These are phyloP conservation scores for Diarsia brunnea DNA, from an alignment of 2,888 invertebrate species.

Conservation along the genomic window DNA sequence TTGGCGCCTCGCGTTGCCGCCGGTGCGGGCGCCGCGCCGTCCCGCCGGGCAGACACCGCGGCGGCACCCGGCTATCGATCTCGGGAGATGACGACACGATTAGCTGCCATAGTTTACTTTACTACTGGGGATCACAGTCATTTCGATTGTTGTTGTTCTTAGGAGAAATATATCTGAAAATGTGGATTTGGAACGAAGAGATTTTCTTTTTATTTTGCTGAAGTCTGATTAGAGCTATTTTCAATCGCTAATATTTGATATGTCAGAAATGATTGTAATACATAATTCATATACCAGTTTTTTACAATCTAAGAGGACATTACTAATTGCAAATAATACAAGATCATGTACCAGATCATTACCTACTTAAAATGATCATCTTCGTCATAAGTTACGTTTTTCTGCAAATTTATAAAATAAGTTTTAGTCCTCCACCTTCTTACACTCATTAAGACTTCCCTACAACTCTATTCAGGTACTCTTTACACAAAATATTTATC, in stretches of 20 bases:
- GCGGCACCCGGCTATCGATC: slow-evolving; percentile 83
- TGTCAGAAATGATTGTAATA: background rate
- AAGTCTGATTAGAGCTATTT: background rate
- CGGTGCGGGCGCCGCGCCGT: slow-evolving; percentile 83
- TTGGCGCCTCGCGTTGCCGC: slow-evolving; percentile 78
- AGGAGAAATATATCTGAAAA: slow-evolving; percentile 5
- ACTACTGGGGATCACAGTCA: slow-evolving; percentile 32
- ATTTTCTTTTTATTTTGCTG: background rate
- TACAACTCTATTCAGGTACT: slow-evolving; percentile 24
- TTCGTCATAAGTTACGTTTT: background rate
- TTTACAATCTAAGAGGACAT: background rate
- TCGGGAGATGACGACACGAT: slow-evolving; percentile 74
- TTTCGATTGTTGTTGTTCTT: slow-evolving; percentile 12
- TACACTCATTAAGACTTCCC: slow-evolving; percentile 17
- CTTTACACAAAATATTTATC: slow-evolving; percentile 24
- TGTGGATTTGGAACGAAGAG: background rate
- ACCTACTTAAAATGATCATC: background rate
- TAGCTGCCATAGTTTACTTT: slow-evolving; percentile 55
- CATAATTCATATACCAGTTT: no score
- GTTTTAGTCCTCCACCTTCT: no score
- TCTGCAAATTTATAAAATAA: no score
- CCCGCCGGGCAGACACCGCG: slow-evolving; percentile 86
- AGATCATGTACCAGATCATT: background rate
- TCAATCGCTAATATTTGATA: background rate
- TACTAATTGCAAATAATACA: background rate